phyloP scores from a whole-genome alignment of 2,113 vertebrate species.

The Todiramphus saurophagus region DNA sequence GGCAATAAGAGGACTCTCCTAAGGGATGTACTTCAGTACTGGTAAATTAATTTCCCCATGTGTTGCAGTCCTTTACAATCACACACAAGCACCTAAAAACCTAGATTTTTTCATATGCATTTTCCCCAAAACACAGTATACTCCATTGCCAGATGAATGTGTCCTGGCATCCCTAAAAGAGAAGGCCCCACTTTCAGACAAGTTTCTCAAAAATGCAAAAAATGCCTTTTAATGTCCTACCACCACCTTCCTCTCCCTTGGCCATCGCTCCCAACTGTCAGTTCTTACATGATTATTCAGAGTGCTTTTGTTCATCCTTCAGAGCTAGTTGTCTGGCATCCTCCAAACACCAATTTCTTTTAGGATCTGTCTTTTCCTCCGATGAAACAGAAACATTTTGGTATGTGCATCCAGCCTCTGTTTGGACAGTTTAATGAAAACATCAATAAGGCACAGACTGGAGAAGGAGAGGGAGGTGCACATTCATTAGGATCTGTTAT shows the following conservation, averaged over 20 bases:
- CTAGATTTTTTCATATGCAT: accelerated
- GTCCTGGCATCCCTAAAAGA: background rate
- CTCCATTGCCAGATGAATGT: background rate
- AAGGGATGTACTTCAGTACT: background rate
- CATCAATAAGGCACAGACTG: background rate
- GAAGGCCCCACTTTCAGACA: background rate
- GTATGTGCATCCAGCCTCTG: background rate
- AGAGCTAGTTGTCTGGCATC: background rate
- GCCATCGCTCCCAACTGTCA: background rate
- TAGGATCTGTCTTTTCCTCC: background rate
- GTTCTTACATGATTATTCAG: background rate
- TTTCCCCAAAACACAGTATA: background rate
- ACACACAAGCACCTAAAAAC: background rate
- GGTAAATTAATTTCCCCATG: accelerated
- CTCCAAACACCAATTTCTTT: background rate
- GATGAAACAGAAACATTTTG: background rate
- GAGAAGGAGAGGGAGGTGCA: background rate
- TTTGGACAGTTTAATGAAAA: conserved; percentile 39
- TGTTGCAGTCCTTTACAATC: background rate
- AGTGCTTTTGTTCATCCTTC: background rate
- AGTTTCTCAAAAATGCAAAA: background rate
- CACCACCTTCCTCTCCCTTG: background rate
- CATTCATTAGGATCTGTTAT: conserved; percentile 28
- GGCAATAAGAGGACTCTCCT: background rate
- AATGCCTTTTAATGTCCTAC: background rate